A percentile compares a stretch with the other conserved stretches of the same genome.
Conservation (phyloP, 1,140 invertebrate species). For the Micrasema minimum region DNA sequence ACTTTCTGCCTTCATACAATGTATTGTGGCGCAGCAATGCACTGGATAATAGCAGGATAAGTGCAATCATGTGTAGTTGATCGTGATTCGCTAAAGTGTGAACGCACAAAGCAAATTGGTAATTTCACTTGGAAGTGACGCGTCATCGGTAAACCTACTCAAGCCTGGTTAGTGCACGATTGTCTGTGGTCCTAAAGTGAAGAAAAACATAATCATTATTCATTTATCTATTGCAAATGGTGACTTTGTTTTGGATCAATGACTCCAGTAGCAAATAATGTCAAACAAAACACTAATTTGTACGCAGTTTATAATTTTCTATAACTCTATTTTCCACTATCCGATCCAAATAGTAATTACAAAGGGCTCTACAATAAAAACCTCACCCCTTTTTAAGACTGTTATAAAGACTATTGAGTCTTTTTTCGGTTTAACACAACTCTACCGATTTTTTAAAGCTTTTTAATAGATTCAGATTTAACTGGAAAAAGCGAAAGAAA, state of each 20-base stretch:
- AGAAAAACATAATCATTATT: no score
- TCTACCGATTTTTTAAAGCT: no score
- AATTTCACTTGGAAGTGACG: slow-evolving; percentile 7
- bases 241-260: not conserved
- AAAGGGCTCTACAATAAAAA: no score
- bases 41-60: slow-evolving; percentile 17
- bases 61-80: not conserved
- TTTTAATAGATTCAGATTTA: no score
- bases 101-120: slow-evolving; percentile 9
- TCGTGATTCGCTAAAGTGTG: slow-evolving; percentile 16
- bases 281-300: not conserved
- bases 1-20: not conserved
- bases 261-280: not conserved
- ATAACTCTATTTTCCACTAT: no score
- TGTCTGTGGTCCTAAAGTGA: not conserved
- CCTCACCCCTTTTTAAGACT: no score
- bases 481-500: no score
- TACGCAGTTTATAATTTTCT: not conserved
- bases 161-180: not conserved
- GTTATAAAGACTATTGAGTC: no score
- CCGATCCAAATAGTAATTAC: no score
- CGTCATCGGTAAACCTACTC: not conserved
- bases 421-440: no score
- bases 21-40: not conserved
- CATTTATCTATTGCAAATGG: no score